Base-by-base conservation (phyloP, 2,888 invertebrate species). In the Thymelicus lineola region DNA sequence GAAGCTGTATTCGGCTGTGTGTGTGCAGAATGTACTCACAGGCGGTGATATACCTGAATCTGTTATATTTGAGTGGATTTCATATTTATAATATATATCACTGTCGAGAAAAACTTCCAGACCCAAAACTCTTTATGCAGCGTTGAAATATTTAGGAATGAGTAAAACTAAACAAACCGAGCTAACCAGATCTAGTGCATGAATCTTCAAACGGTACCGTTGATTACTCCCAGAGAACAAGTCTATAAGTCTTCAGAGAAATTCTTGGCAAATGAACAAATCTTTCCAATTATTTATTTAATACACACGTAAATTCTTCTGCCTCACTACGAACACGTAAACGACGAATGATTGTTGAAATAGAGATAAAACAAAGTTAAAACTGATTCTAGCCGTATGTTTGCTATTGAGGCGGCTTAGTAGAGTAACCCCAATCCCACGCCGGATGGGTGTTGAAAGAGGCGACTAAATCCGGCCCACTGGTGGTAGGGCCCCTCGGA, bases 231-330 rank as follows among this genome's bases (percentile, higher is more conserved):
- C 46, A 62, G 46, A 57, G 53, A 68, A 46, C 57, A 36, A 46
- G 45, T 68, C 68, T 46, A 68, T 68, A 68, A 57, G 62, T 68
- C 68, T 68, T 68, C 62, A 6, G 3, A 62, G 62, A 68, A 68
- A 68, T 68, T 68, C 68, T 68, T 68, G 68, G 68, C 68, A 68
- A 62, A 62, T 55, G 55, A 55, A 62, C 68, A 68, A 62, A 53
- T 68, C 68, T 68, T 55, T 46, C 38, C n/a, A 57, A 57, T 62
- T 68, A 68, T 67, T 67, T 67, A 62, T 57, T 62, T 55, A 53
- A 42, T 53, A 55, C 55, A 17, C 14, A 6, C 28, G 14, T 28
- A 6, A 28, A 55, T 35, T 4, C 28, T 12, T 35, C 55, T 55
- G 55, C 10, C 55, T 28, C 14, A 55, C 28, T 14, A 7, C 35